Evolutionary conservation across 2,797 vertebrate genomes (phyloP), one percentile per base, ranked within the genome.

Genomic region (Falco biarmicus): DNA sequence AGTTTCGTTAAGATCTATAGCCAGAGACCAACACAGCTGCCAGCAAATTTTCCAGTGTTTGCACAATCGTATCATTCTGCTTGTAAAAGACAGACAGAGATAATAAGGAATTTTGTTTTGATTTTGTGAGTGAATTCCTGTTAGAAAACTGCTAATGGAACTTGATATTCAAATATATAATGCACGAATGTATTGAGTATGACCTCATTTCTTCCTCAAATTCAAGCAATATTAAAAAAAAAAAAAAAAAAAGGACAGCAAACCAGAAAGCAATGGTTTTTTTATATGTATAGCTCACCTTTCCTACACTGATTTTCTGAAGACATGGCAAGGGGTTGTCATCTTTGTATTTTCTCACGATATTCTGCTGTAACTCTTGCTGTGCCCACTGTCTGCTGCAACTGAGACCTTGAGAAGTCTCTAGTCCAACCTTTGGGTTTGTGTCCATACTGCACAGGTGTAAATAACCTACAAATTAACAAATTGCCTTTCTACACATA

Each of bases 371-470:
- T 51, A 61, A 96, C 43, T 6, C 73, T 26, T 11, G 96, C 79
- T 15, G 97, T 89, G 51, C 95, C 78, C 5, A 87, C 80, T 12
- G 94, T 85, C 47, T 97, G 97, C 74, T 97, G 96, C 5, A 95
- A 65, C 57, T 91, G 97, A 64, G 96, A 50, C 90, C 93, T 98
- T 51, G 98, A 97, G 73, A 99, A 97, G 18, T 98, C 71, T 85
- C 99, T 97, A 3, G 98, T 98, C 32, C 98, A 98, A 7, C 99
- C 99, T 92, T 99, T 98, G 3, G 99, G 98, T 93, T 99, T 99
- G 73, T 99, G 99, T 43, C 99, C 99, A 9, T 99, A 99, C 74
- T 98, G 98, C 61, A 99, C 99, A 4, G 99, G 98, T 96, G 99
- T 98, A 91, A 99, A 99, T 97, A 99, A 98, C 97, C 99, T 99